These are phyloP conservation scores for Micrasema longulum DNA, from an alignment of 1,140 invertebrate genomes.

Conservation along the genomic window DNA sequence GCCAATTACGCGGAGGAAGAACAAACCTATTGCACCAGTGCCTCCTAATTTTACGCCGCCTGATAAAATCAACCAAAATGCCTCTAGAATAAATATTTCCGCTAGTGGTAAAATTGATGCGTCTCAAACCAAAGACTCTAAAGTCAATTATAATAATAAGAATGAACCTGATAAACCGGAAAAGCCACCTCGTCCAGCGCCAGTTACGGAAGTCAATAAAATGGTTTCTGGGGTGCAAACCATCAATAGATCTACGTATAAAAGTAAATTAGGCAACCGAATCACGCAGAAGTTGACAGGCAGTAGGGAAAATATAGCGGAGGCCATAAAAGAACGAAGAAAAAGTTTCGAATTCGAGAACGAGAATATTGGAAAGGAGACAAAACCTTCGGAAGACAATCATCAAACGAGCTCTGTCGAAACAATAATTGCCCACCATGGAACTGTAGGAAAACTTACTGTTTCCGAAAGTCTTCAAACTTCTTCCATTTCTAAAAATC, in stretches of 20 bases:
- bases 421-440: conserved; percentile 45
- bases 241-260: conserved; percentile 66
- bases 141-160: conserved; percentile 56
- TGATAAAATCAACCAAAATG: conserved; percentile 60
- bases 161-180: conserved; percentile 64
- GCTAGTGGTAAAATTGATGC: conserved; percentile 42
- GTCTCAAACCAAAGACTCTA: conserved; percentile 56
- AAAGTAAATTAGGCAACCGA: conserved; percentile 62
- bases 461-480: conserved; percentile 50
- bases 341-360: conserved; percentile 66
- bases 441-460: conserved; percentile 49
- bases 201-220: conserved; percentile 63
- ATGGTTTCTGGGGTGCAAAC: conserved; percentile 65
- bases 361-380: conserved; percentile 55
- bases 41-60: conserved; percentile 70
- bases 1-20: conserved; percentile 77
- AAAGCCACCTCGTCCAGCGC: conserved; percentile 70
- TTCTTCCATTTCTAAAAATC: conserved; percentile 36
- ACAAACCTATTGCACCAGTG: conserved; percentile 75
- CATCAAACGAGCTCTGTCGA: conserved; percentile 27
- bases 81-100: conserved; percentile 13
- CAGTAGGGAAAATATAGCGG: conserved; percentile 63
- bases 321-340: conserved; percentile 57
- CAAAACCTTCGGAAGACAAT: conserved; percentile 24
- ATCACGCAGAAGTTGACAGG: conserved; percentile 56